Conservation (phyloP, 1,140 invertebrate genomes). For the Triops cancriformis region DNA sequence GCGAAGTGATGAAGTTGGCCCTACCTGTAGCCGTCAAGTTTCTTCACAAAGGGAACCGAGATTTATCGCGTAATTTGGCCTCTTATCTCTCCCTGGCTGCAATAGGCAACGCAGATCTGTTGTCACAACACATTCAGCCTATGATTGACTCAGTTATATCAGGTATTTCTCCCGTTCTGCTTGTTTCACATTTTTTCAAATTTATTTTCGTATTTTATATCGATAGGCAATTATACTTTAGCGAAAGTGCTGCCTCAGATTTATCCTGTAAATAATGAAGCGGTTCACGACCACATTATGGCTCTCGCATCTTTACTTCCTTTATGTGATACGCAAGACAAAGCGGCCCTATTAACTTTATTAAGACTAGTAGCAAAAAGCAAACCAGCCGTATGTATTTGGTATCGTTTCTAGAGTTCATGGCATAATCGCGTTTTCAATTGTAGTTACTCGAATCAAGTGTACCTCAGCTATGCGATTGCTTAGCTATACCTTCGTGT, state of each 20-base stretch:
- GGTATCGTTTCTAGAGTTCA: background rate
- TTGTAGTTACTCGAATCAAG: conserved; percentile 57
- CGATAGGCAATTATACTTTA: conserved; percentile 68
- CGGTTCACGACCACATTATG: conserved; percentile 72
- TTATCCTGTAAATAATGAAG: conserved; percentile 73
- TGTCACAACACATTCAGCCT: conserved; percentile 75
- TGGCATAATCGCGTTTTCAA: background rate
- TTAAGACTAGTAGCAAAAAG: conserved; percentile 70
- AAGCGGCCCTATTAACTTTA: conserved; percentile 67
- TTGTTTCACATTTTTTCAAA: background rate
- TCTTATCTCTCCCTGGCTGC: conserved; percentile 86
- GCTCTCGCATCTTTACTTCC: conserved; percentile 69
- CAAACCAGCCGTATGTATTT: conserved; percentile 56
- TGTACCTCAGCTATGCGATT: conserved; percentile 66
- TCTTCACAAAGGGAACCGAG: conserved; percentile 77
- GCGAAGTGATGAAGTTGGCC: conserved; percentile 76
- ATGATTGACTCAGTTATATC: conserved; percentile 82
- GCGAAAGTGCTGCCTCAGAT: conserved; percentile 77
- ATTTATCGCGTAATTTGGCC: conserved; percentile 78
- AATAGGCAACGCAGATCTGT: conserved; percentile 73
- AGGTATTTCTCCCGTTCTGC: conserved; percentile 44
- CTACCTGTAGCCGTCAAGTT: conserved; percentile 85
- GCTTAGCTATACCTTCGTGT: conserved; percentile 49
- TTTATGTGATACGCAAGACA: conserved; percentile 71
- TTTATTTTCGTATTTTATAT: conserved; percentile 24